Base-by-base conservation (phyloP, 2,888 invertebrate species). In the Oxyteleia sp. region DNA sequence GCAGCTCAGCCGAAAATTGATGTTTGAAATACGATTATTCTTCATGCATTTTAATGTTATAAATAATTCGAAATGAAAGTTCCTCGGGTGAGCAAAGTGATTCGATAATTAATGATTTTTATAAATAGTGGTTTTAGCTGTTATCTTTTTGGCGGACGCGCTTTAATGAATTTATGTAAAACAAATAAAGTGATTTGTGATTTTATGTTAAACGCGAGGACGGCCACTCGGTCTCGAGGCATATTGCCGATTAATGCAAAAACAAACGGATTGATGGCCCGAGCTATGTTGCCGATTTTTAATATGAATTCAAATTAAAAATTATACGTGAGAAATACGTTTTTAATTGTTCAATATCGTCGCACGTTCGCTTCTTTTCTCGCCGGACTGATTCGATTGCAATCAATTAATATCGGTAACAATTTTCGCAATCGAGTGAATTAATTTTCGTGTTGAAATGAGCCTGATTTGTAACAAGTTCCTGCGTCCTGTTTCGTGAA, bases 1-100 rank as follows among this genome's bases (percentile, higher is more conserved):
- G 26, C 66, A 41, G 81, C 74, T 71, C 59, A 76, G 64, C 23
- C 35, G 20, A 64, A 69, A 74, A 75, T 75, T 75, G 59, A 43
- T 78, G 59, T 82, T 72, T 76, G 68, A 61, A 76, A 64, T 75
- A 63, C 59, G 68, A 76, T 82, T 64, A 82, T 74, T 74, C 75
- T 76, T 82, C 78, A 57, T 64, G 78, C 68, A 83, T 80, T 79
- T 82, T 72, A 68, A 53, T 51, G 76, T 76, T 68, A 76, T 76
- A 76, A 76, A 76, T 76, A 76, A 76, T 61, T 68, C 53, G 76
- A 68, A 64, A 51, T 29, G 59, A 76, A 68, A 29, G 76, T 61
- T 76, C 11, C 61, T 57, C 75, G 59, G 4, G n/a, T 15, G 26
- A 57, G 29, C 53, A 68, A 59, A 51, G 51, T 68, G 76, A 68